Evolutionary conservation across 2,888 invertebrate genomes (phyloP), one percentile per base, ranked within the genome.

Genomic region (Lasioglossum oenotherae): DNA sequence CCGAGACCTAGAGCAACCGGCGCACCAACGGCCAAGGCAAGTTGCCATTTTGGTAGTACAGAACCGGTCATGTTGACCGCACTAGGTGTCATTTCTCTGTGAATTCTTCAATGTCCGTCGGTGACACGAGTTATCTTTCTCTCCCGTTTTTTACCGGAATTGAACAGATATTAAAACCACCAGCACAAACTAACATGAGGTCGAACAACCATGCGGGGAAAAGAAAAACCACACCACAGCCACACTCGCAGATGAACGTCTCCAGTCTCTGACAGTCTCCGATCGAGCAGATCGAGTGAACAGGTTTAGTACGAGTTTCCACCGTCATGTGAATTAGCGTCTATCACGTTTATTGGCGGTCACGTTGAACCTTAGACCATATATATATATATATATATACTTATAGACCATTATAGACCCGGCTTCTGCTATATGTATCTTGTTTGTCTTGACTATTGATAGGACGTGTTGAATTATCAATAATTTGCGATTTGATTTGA

Each of bases 1-100:
- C 98, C 98, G 93, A 98, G 95, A 82, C 98, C 98, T 81, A 98
- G 96, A 84, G 97, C 98, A 91, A 98, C 96, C 92, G 98, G 98
- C 88, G 98, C 97, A 91, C 98, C 98, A 88, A 98, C 96, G 85
- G 97, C 97, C 87, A 98, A 96, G 86, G 98, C 98, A 93, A 98
- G 96, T 96, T 98, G 98, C 98, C 98, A 98, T 96, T 97, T 98
- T 91, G 97, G 97, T 95, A 97, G 96, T 78, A 97, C 96, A 94
- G 96, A 96, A 94, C 96, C 91, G 82, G 89, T 64, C 82, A 93
- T 91, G 85, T 91, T 90, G 84, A 92, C 91, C 73, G 91, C 90
- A 83, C 92, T 92, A 84, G 90, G 91, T 84, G 94, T 87, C 94
- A 94, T 94, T 85, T 80, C 86, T 86, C 38, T 38, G n/a, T 19